Evolutionary conservation across 2,113 vertebrate genomes (phyloP), one percentile per base, ranked within the genome.

Genomic region (Cinclus cinclus): DNA sequence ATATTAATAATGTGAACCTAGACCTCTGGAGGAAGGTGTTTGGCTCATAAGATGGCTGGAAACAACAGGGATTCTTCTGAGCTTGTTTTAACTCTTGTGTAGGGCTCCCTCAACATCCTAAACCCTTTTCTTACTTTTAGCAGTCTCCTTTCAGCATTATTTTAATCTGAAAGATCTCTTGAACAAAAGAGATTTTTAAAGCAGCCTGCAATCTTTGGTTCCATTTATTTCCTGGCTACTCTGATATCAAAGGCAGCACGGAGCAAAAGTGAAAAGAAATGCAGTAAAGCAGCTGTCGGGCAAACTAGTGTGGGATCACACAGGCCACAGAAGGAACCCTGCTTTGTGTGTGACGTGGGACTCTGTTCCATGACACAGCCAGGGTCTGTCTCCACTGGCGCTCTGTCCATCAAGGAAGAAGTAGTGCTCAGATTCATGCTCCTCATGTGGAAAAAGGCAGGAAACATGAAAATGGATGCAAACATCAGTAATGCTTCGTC

Each of bases 211-310:
- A 14, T 83, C 15, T 93, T 62, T 73, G 33, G 23, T 92, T 93
- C 67, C n/a, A 28, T 90, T 94, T 84, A 83, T 94, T 93, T 96
- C n/a, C 37, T 15, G 35, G n/a, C 33, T 83, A 37, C 50, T 94
- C 31, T 65, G 42, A 56, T 69, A 93, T 27, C 90, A 91, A 90
- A 89, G 80, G 64, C 60, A 79, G n/a, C 35, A n/a, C 1, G 4
- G 83, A 73, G 35, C 14, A 67, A n/a, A 93, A 88, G 47, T 10
- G 9, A 31, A 49, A 76, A 13, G 42, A 68, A 95, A 69, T 31
- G 13, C 28, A 23, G 50, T 30, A 77, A 86, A 89, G 75, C 76
- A 92, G 65, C 89, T 87, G 46, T 35, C 0, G 1, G 74, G 59
- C 35, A 68, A 94, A 7, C 46, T 49, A 19, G 6, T 94, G 71